Base-by-base conservation (phyloP, 2,888 invertebrate genomes). In the Azorinus chamasolen region DNA sequence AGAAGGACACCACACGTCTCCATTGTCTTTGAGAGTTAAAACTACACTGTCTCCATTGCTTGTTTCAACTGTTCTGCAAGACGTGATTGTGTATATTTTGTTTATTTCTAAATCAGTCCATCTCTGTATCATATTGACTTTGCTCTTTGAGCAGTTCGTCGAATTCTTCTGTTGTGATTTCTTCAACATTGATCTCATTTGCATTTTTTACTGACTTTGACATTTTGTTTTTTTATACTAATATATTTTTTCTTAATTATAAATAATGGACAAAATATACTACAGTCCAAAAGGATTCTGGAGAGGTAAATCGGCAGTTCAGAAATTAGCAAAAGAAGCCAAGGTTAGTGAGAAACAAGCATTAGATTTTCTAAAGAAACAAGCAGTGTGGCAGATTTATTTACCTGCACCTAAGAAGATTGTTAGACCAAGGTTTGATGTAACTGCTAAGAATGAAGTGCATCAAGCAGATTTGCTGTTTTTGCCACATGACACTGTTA, bases 361-460 rank as follows among this genome's bases (percentile, higher is more conserved):
- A 62, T 32, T 55, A 50, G 66, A 66, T 8, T 65, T 63, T 51
- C 39, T 57, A 25, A 68, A 51, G 22, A 68, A 53, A 57, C 72
- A 63, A 61, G 63, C 64, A 43, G 27, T 71, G 22, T 75, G 75
- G 75, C 75, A 75, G 48, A 65, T 75, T n/a, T 70, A 65, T 37
- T 53, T 65, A 37, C 76, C 77, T 25, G 72, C 65, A 22, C 83
- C 83, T 2, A 65, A 61, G 37, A 54, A 77, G 32, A 68, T 82
- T 27, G 62, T 72, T 14, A 58, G 79, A 37, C 79, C 73, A 43
- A 62, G 65, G 45, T 79, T 79, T 59, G 76, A 75, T 63, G 75
- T 75, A 2, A 50, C 59, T 46, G 48, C 57, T n/a, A n/a, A n/a
- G n/a, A n/a, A n/a, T n/a, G n/a, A n/a, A n/a, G n/a, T n/a, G n/a